Base-by-base conservation (phyloP, 2,888 invertebrate genomes). In the Drosophila robusta region DNA sequence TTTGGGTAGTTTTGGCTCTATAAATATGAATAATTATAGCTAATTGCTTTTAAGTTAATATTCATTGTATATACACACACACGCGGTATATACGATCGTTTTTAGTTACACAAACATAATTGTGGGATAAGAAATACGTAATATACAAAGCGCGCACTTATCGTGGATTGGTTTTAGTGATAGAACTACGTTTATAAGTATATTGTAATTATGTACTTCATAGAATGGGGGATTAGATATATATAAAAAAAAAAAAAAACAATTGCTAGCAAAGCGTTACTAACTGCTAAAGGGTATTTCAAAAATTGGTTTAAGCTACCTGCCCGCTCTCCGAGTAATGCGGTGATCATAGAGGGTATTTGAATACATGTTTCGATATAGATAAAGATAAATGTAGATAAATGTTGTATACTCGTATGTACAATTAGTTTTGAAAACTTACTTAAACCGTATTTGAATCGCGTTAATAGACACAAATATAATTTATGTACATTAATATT, bases 1-100 rank as follows among this genome's bases (percentile, higher is more conserved):
- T 80, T 88, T 72, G 83, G 83, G 87, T 83, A 86, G 87, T 83
- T 83, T 83, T 83, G 83, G 83, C 87, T 83, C 83, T 83, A 83
- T 88, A 83, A 83, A 83, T 88, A 83, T 83, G 78, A 60, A 83
- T 83, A 88, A 88, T 83, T 88, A 83, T 83, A 88, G 83, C 88
- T 83, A 83, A 78, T 70, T 88, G 87, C 80, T 88, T 83, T 88
- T 80, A 88, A 86, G 78, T 83, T 88, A 88, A 88, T 86, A 83
- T 88, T 88, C 83, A 64, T 72, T 68, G 68, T 81, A 78, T 81
- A 81, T 85, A 75, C 72, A 81, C 75, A 70, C 78, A 69, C 72
- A 70, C 61, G 71, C 65, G 79, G 57, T 75, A 79, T 80, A 77
- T 70, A 78, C 70, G 76, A 67, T 78, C 49, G 62, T 56, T 74